Conservation (phyloP, 2,797 vertebrate genomes). For the Periparus ater region DNA sequence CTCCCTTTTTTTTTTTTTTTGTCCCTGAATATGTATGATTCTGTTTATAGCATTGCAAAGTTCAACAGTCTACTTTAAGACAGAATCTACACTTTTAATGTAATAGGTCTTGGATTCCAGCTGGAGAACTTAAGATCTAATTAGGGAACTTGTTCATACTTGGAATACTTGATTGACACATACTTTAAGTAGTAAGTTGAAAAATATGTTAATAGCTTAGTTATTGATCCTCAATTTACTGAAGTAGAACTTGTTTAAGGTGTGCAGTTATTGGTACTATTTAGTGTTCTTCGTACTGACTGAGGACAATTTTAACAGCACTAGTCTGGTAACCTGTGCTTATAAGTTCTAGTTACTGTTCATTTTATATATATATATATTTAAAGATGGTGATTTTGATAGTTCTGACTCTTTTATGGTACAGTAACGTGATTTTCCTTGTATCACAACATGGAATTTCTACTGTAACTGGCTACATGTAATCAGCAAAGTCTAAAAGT, state of each 20-base stretch:
- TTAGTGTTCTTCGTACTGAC: neutral
- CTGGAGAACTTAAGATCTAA: neutral
- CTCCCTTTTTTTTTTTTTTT: neutral
- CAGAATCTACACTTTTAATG: neutral
- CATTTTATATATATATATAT: neutral
- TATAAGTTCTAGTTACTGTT: neutral
- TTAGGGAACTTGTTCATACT: neutral
- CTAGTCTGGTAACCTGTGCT: neutral
- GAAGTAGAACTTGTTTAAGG: neutral
- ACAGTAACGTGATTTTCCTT: neutral
- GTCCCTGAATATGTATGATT: accelerated
- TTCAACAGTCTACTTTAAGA: neutral
- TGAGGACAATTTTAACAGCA: neutral
- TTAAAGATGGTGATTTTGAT: neutral
- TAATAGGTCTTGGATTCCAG: neutral
- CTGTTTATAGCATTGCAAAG: neutral
- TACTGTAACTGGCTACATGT: neutral
- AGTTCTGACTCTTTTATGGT: neutral
- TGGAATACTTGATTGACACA: neutral
- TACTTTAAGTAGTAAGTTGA: neutral
- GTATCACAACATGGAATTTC: neutral
- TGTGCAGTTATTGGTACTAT: neutral
- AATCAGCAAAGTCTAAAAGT: neutral
- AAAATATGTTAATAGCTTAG: neutral
- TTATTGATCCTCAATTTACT: neutral